Evolutionary conservation across 2,113 vertebrate species (phyloP).

Genomic region (Anarhynchus alexandrinus): DNA sequence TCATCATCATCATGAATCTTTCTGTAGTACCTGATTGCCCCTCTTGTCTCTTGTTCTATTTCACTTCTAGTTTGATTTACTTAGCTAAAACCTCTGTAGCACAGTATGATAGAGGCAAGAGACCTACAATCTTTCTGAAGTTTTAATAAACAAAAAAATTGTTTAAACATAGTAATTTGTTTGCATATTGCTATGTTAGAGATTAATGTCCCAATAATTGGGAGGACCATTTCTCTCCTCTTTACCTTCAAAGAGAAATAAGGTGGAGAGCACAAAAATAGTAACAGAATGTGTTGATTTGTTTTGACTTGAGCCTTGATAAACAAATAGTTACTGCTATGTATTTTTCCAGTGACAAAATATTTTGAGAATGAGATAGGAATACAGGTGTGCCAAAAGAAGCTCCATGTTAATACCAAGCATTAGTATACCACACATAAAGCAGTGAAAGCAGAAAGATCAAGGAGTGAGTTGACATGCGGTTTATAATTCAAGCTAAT

Average conservation of each 20-base stretch:
- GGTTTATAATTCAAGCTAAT: neutral
- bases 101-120: neutral
- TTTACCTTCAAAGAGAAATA: neutral
- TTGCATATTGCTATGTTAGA: neutral
- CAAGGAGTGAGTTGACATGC: neutral
- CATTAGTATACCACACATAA: too few relatives aligned
- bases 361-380: neutral
- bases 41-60: neutral
- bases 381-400: neutral
- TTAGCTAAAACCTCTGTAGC: neutral
- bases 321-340: neutral
- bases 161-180: neutral
- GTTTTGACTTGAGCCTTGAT: neutral
- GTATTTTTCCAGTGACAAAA: neutral
- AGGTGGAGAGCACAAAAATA: neutral
- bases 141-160: neutral
- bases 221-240: neutral
- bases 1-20: neutral
- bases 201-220: neutral
- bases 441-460: neutral
- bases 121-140: neutral
- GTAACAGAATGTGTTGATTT: neutral
- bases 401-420: neutral
- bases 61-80: neutral
- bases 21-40: neutral